These are phyloP conservation scores for Turdus rufiventris DNA, from an alignment of 2,113 vertebrate species.

Conservation along the genomic window DNA sequence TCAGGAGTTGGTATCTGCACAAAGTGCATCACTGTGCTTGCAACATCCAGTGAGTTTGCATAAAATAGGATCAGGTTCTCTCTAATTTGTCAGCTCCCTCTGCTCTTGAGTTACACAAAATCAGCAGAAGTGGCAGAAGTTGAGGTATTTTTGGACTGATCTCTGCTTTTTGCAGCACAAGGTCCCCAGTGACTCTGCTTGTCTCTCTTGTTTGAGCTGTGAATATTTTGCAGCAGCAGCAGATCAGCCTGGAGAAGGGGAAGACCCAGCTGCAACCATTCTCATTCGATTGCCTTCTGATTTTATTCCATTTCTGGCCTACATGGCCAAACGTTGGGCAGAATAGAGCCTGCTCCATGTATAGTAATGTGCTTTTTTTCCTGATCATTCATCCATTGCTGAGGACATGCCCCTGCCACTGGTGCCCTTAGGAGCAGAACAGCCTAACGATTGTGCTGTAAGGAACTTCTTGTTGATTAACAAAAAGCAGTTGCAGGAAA, in stretches of 20 bases:
- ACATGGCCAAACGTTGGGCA: not conserved
- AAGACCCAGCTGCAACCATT: not conserved
- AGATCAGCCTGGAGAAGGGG: not conserved
- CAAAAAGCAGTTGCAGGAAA: slow-evolving; percentile 58
- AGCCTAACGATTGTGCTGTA: not conserved
- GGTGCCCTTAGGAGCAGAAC: slow-evolving; percentile 4
- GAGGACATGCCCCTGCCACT: not conserved
- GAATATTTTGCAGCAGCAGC: not conserved
- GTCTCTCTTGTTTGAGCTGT: not conserved
- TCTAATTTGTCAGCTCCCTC: not conserved
- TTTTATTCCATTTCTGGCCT: not conserved
- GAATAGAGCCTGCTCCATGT: not conserved
- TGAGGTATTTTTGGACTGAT: not conserved
- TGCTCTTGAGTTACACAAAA: not conserved
- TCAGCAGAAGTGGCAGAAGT: not conserved
- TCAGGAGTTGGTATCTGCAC: not conserved
- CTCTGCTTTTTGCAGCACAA: not conserved
- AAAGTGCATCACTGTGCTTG: not conserved
- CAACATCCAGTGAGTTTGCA: not conserved
- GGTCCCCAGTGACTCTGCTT: not conserved
- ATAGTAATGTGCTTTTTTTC: not conserved
- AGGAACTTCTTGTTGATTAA: slow-evolving; percentile 28
- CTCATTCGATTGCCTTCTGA: not conserved
- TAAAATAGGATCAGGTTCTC: not conserved
- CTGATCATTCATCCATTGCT: not conserved